Evolutionary conservation across 92 coral and sea anemone genomes (phyloP), one percentile per base, ranked within the genome.

Genomic region (Porites divaricata): DNA sequence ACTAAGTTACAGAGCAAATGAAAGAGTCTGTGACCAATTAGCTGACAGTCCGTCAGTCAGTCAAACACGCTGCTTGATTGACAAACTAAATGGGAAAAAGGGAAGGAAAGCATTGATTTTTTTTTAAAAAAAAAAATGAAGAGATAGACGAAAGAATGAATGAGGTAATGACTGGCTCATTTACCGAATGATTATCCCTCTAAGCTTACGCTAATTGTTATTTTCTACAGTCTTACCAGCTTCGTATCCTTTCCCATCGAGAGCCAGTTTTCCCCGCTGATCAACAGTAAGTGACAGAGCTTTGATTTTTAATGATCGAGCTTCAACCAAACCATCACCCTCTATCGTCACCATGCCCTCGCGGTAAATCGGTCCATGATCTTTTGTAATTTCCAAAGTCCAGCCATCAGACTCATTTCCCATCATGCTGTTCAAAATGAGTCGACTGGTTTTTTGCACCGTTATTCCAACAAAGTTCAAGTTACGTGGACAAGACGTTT

Each of bases 391-490:
- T 45, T 85, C 74, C 21, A 96, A 58, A 6, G 52, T 70, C 99
- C 99, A 96, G 9, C 88, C 82, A 77, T 96, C 98, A 3, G 96
- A 84, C 41, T 75, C 88, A 70, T 94, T 95, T 69, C 83, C 89
- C 52, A 49, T 67, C 13, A 67, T 76, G 83, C 98, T 96, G 22
- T 90, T 72, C 17, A 92, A 67, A 6, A 90, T 89, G 6, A 96
- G 96, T 12, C 92, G 95, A 21, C 98, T 95, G 24, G 83, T 94
- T 79, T 96, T 96, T 76, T 96, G 99, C 25, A 96, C 88, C 1
- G 98, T 96, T 16, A 96, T 89, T 24, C 99, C 99, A 52, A 96
- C 99, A 83, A 96, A 96, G 23, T 81, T 92, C n/a, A 96, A 87
- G 72, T 64, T 56, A 54, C 96, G 94, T 53, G 93, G 94, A 70